Conservation (phyloP, 2,797 vertebrate genomes). For the Poeciliopsis paucimaculata region DNA sequence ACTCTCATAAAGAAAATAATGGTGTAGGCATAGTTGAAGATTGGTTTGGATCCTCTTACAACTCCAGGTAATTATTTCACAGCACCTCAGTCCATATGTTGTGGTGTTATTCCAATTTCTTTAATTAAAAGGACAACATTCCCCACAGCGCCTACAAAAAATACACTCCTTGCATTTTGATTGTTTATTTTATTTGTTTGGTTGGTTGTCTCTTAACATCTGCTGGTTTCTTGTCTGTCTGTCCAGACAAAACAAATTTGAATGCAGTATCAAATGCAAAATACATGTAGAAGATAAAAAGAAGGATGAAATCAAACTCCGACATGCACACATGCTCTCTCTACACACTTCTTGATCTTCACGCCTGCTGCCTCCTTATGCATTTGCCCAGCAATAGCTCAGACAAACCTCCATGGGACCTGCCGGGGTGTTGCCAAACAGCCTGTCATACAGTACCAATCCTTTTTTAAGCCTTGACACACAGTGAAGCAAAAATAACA, state of each 20-base stretch:
- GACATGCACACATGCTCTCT: conserved; percentile 26
- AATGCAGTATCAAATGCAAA: background rate
- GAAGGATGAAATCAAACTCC: conserved; percentile 27
- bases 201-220: conserved; percentile 12
- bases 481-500: conserved; percentile 72
- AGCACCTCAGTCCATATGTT: conserved; percentile 49
- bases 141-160: background rate
- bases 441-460: conserved; percentile 58
- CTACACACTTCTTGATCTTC: conserved; percentile 45
- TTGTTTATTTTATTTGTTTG: background rate
- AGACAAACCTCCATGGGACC: conserved; percentile 68
- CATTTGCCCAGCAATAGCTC: conserved; percentile 38
- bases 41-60: conserved; percentile 26
- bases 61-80: conserved; percentile 29
- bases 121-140: conserved; percentile 42
- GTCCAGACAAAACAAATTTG: background rate
- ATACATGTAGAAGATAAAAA: conserved; percentile 12
- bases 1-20: conserved; percentile 6
- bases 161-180: conserved; percentile 7
- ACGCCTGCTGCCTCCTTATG: conserved; percentile 23
- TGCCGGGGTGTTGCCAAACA: conserved; percentile 56
- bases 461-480: conserved; percentile 63
- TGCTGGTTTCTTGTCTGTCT: conserved; percentile 1
- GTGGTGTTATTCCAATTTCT: conserved; percentile 26
- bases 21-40: conserved; percentile 30